Evolutionary conservation across 2,113 vertebrate species (phyloP).

Genomic region (Chaetops frenatus): DNA sequence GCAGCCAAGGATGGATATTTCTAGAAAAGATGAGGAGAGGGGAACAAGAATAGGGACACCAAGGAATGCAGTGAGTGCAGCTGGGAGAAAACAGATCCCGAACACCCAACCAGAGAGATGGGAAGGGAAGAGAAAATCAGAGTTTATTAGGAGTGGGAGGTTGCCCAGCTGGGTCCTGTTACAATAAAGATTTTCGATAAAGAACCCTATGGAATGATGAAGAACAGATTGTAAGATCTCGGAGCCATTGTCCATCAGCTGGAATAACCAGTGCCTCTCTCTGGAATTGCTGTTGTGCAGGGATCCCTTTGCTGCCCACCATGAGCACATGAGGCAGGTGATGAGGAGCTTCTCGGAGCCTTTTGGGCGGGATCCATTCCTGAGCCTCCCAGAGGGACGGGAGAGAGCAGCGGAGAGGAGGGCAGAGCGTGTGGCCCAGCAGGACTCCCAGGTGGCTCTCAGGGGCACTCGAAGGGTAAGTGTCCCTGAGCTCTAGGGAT

Average conservation of each 20-base stretch:
- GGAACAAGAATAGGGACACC: background rate
- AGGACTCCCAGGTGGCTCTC: slow-evolving; percentile 25
- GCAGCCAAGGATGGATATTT: background rate
- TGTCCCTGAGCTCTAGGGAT: background rate
- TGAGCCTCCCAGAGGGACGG: slow-evolving; percentile 71
- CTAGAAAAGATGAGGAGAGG: background rate
- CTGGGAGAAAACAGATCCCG: background rate
- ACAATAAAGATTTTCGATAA: background rate
- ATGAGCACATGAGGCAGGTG: slow-evolving; percentile 79
- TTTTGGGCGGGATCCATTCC: slow-evolving; percentile 70
- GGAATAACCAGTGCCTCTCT: background rate
- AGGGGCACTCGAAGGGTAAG: slow-evolving; percentile 76
- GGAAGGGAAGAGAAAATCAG: background rate
- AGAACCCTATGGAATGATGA: accelerated
- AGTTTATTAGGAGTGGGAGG: background rate
- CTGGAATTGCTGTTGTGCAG: slow-evolving; percentile 40
- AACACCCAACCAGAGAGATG: background rate
- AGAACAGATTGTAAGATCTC: accelerated
- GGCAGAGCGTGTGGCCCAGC: background rate
- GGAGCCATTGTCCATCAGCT: accelerated
- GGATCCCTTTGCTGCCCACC: slow-evolving; percentile 83
- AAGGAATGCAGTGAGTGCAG: background rate
- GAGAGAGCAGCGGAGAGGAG: background rate
- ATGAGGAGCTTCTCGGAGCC: slow-evolving; percentile 86
- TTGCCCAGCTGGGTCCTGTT: background rate